These are phyloP conservation scores for Geotrupes spiniger DNA, from an alignment of 2,888 invertebrate species.

Conservation along the genomic window DNA sequence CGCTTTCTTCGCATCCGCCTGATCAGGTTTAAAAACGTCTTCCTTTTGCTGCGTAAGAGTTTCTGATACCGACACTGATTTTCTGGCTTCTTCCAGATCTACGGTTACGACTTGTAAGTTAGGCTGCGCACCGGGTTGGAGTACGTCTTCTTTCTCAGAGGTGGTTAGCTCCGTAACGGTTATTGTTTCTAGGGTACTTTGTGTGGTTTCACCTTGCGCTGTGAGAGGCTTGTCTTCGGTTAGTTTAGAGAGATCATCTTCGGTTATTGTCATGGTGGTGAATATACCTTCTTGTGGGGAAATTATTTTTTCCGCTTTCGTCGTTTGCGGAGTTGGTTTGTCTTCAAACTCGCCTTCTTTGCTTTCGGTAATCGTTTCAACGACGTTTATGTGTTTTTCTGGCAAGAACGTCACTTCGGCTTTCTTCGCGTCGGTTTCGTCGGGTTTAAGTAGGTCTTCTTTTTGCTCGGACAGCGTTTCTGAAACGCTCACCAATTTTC, in stretches of 20 bases:
- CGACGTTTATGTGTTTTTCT: slow-evolving; percentile 51
- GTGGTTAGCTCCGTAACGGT: slow-evolving; percentile 46
- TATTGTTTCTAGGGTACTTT: slow-evolving; percentile 49
- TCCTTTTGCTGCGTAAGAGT: slow-evolving; percentile 53
- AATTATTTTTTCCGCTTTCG: slow-evolving; percentile 41
- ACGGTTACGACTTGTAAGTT: slow-evolving; percentile 53
- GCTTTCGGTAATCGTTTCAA: slow-evolving; percentile 52
- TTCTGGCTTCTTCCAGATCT: slow-evolving; percentile 44
- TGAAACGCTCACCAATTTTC: slow-evolving; percentile 33
- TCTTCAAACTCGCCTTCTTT: slow-evolving; percentile 47
- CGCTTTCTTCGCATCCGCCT: slow-evolving; percentile 40
- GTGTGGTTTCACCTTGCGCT: slow-evolving; percentile 51
- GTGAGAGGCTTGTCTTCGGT: slow-evolving; percentile 40
- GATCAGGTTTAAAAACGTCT: slow-evolving; percentile 42
- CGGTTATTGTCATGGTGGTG: slow-evolving; percentile 45
- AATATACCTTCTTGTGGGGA: slow-evolving; percentile 50
- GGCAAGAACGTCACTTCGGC: slow-evolving; percentile 48
- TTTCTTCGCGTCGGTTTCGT: slow-evolving; percentile 33
- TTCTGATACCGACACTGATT: slow-evolving; percentile 51
- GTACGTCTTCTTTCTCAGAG: slow-evolving; percentile 47
- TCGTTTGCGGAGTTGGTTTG: slow-evolving; percentile 38
- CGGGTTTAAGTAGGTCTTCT: slow-evolving; percentile 39
- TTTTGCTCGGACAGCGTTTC: slow-evolving; percentile 41
- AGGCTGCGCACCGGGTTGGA: slow-evolving; percentile 50
- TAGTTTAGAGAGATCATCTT: slow-evolving; percentile 37